Evolutionary conservation across 2,888 invertebrate genomes (phyloP).

Genomic region (Drosophila atripex): DNA sequence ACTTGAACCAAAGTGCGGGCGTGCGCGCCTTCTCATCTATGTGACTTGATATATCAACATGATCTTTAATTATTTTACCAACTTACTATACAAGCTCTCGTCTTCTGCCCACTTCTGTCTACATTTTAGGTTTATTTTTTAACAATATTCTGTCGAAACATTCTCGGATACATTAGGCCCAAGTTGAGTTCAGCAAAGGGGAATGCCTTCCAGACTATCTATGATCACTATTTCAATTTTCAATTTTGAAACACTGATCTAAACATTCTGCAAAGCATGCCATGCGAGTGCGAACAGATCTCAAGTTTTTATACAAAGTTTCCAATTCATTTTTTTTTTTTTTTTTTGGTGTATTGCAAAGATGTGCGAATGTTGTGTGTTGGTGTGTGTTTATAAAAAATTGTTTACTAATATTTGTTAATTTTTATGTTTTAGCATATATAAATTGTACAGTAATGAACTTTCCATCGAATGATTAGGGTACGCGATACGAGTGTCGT

Average conservation of each 20-base stretch:
- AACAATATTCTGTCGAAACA: conserved; percentile 47
- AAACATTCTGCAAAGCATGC: conserved; percentile 21
- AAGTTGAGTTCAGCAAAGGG: conserved; percentile 15
- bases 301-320: conserved; percentile 51
- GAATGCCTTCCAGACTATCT: conserved; percentile 20
- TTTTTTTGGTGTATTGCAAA: conserved; percentile 63
- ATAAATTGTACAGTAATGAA: conserved; percentile 60
- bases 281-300: conserved; percentile 32
- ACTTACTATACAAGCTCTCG: conserved; percentile 81
- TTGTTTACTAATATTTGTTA: conserved; percentile 36
- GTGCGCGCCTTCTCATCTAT: conserved; percentile 23
- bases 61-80: conserved; percentile 51
- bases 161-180: conserved; percentile 8
- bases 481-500: conserved; percentile 25
- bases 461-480: conserved; percentile 31
- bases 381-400: conserved; percentile 56
- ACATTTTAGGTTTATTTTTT: conserved; percentile 40
- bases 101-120: conserved; percentile 16
- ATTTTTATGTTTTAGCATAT: conserved; percentile 37
- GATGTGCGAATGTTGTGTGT: conserved; percentile 61
- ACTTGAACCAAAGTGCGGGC: conserved; percentile 8
- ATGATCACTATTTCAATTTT: conserved; percentile 2
- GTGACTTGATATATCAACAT: conserved; percentile 38
- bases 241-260: background rate
- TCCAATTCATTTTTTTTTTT: conserved; percentile 55